A percentile compares a stretch with the other conserved stretches of the same genome.
phyloP scores from a whole-genome alignment of 2,888 invertebrate species.

The Tetropium fuscum region DNA sequence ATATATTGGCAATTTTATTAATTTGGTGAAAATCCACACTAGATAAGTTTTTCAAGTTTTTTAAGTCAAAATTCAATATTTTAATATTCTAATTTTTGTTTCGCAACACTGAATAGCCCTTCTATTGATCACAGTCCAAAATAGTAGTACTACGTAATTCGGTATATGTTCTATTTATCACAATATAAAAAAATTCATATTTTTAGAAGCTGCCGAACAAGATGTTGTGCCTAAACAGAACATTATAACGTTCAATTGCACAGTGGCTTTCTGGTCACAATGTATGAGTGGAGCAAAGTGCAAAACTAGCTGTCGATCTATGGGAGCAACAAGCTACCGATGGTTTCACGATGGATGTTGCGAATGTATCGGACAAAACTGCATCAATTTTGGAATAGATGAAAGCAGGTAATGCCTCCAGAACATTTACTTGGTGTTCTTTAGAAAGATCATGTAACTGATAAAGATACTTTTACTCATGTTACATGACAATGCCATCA shows the following conservation, averaged over 20 bases:
- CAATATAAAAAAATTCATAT: background rate
- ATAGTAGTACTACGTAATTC: too few species aligned
- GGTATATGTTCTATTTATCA: too few species aligned
- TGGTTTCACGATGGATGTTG: slow-evolving; percentile 98
- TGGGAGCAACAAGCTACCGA: slow-evolving; percentile 87
- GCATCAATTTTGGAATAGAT: slow-evolving; percentile 90
- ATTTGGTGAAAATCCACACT: too few species aligned
- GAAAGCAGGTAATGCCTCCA: slow-evolving; percentile 76
- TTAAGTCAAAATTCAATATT: too few species aligned
- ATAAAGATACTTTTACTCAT: too few species aligned
- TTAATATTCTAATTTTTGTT: too few species aligned
- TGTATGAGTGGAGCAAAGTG: slow-evolving; percentile 93
- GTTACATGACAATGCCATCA: too few species aligned
- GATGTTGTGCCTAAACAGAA: slow-evolving; percentile 68
- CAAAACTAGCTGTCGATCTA: slow-evolving; percentile 82
- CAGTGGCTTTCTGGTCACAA: slow-evolving; percentile 91
- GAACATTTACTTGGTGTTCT: background rate
- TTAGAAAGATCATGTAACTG: too few species aligned
- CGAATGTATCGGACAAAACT: slow-evolving; percentile 90
- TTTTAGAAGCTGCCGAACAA: slow-evolving; percentile 75
- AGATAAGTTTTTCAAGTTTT: too few species aligned
- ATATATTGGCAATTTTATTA: too few species aligned
- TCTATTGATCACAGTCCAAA: too few species aligned
- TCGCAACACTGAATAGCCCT: too few species aligned
- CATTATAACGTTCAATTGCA: slow-evolving; percentile 85